Percentiles rank a stretch among this genome's conserved stretches.
Conservation (phyloP, 2,888 invertebrate species). For the Aleiodes leptofemur region DNA sequence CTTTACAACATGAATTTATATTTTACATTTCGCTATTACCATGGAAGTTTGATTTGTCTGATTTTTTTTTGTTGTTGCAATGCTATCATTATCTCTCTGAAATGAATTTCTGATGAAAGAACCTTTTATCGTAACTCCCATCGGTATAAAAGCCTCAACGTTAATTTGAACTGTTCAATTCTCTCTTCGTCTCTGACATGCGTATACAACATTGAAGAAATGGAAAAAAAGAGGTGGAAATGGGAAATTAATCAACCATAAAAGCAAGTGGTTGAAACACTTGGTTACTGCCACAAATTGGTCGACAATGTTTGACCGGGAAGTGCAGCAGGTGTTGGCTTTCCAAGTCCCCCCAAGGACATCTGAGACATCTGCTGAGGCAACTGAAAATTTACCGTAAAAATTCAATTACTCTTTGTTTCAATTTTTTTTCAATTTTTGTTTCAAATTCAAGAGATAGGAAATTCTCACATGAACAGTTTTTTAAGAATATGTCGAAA, state of each 20-base stretch:
- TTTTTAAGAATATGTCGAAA: too few relatives aligned
- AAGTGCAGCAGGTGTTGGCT: slow-evolving; percentile 61
- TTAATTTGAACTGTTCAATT: too few relatives aligned
- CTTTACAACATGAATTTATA: slow-evolving; percentile 47
- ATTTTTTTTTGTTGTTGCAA: slow-evolving; percentile 31
- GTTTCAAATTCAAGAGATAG: not conserved
- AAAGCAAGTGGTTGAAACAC: slow-evolving; percentile 53
- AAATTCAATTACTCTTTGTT: slow-evolving; percentile 3
- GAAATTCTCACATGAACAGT: too few relatives aligned
- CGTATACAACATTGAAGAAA: not conserved
- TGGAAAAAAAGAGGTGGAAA: not conserved
- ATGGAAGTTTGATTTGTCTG: too few relatives aligned
- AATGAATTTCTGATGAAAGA: not conserved
- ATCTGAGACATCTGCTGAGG: slow-evolving; percentile 78
- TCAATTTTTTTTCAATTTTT: slow-evolving; percentile 9
- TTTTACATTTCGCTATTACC: slow-evolving; percentile 43
- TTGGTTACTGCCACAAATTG: slow-evolving; percentile 74
- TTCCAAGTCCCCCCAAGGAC: slow-evolving; percentile 70
- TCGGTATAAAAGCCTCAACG: too few relatives aligned
- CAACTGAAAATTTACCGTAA: slow-evolving; percentile 64
- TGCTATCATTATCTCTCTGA: slow-evolving; percentile 1
- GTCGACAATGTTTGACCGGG: slow-evolving; percentile 72
- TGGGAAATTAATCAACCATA: slow-evolving; percentile 62
- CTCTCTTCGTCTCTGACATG: too few relatives aligned
- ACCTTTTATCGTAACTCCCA: slow-evolving; percentile 1